Base-by-base conservation (phyloP, 2,113 vertebrate species). In the Vulpes vulpes region DNA sequence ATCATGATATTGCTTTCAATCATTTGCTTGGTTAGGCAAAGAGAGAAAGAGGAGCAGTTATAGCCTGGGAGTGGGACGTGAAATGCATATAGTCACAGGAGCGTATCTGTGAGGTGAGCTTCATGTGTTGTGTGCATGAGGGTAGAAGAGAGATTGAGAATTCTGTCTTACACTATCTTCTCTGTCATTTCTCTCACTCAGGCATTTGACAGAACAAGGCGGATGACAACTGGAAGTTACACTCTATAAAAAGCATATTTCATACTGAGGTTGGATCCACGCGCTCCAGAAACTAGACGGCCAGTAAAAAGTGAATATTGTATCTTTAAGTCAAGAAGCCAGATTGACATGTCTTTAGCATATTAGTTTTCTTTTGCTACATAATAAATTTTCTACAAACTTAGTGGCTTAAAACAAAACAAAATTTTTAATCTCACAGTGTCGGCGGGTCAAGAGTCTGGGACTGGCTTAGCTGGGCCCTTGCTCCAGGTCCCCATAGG, bases 301-400 rank as follows among this genome's bases (percentile, higher is more conserved):
- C 1, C 11, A 93, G 19, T 25, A 51, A 91, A 93, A 86, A 91
- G 55, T 88, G 64, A 62, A 64, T 30, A 69, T 55, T 85, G 22
- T 78, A 32, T 51, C 32, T 91, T 84, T 59, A 81, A 81, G 59
- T 64, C 32, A 65, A 91, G 69, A 95, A 91, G 20, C 38, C 73
- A 43, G 2, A 73, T 35, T 2, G 11, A 55, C 7, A 79, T 11
- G 87, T 25, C 35, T 14, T 94, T 49, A 27, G 9, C 8, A 55
- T 69, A n/a, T 80, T 51, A n/a, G 15, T 97, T 89, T 95, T 91
- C 49, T 83, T 55, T 64, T 74, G 57, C 19, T 82, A 23, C 9
- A 11, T 53, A 90, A 67, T 35, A 92, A 95, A 93, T 57, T 59
- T n/a, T n/a, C 35, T 35, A 69, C 53, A 84, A 82, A 67, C 3